Evolutionary conservation across 2,797 vertebrate species (phyloP), one percentile per base, ranked within the genome.

Genomic region (Enteromius treurensis): DNA sequence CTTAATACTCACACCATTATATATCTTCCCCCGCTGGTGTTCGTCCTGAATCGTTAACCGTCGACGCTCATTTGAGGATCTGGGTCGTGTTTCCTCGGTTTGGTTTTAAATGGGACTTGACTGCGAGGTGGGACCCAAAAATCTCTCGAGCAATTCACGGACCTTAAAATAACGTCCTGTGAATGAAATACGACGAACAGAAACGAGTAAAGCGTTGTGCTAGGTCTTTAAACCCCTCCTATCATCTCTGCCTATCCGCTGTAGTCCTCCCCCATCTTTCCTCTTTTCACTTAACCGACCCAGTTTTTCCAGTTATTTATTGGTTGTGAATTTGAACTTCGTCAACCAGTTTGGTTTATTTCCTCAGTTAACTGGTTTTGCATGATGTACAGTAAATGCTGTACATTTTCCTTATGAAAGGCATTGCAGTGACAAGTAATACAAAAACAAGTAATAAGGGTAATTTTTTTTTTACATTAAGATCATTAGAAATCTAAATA

Each of bases 211-310:
- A 2, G 81, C 62, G 81, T n/a, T 32, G 8, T 53, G 34, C 32
- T 75, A 14, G 34, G 42, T 23, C 34, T 77, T 68, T 77, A 77
- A 11, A 77, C 62, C 26, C 62, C 73, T 76, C 81, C 73, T 69
- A 55, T 76, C 11, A 23, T 7, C 19, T 17, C 21, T 73, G 21
- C 10, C 7, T 10, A 1, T 60, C 15, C 11, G 51, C 34, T 71
- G 9, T 26, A 32, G 32, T 37, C 42, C 42, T 62, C 37, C 67
- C 37, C n/a, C 11, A 15, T 37, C 49, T 21, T n/a, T 15, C 3
- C 21, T 3, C 8, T n/a, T 81, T 37, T 49, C 13, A 47, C 17
- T 73, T 7, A 34, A 26, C 13, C 75, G 58, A 75, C 70, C 70
- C 45, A 65, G 70, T 75, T 81, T 81, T 37, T 49, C 6, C 58